phyloP scores from a whole-genome alignment of 2,888 invertebrate species.

The Acronicta alni region DNA sequence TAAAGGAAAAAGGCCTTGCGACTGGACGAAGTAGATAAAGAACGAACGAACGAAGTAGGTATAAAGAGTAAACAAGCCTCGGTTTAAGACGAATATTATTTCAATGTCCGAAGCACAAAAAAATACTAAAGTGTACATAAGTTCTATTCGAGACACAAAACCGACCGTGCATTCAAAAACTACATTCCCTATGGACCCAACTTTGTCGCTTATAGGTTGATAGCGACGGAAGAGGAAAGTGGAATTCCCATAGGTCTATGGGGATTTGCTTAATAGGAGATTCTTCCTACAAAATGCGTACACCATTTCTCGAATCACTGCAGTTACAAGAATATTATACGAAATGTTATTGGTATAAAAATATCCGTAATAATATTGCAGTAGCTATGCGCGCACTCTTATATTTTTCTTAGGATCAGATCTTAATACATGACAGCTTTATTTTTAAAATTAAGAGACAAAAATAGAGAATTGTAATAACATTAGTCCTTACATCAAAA shows the following conservation, averaged over 20 bases:
- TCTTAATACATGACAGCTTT: conserved; percentile 30
- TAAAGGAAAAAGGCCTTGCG: too few species aligned
- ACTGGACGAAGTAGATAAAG: too few species aligned
- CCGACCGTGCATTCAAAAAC: conserved; percentile 10
- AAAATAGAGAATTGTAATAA: conserved; percentile 3
- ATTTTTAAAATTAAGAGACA: conserved; percentile 2
- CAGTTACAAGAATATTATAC: background rate
- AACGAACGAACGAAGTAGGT: too few species aligned
- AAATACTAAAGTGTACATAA: too few species aligned
- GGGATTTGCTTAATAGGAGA: conserved; percentile 26
- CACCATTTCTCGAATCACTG: background rate
- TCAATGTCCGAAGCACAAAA: too few species aligned
- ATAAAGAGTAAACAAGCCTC: too few species aligned
- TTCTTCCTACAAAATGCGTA: background rate
- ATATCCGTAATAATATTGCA: background rate
- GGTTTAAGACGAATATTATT: too few species aligned
- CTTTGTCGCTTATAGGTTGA: conserved; percentile 7
- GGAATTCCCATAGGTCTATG: conserved; percentile 14
- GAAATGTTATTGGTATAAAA: background rate
- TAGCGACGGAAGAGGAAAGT: conserved; percentile 30
- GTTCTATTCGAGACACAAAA: too few species aligned
- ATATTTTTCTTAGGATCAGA: conserved; percentile 22
- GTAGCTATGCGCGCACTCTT: background rate
- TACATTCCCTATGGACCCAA: conserved; percentile 17
- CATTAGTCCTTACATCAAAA: conserved; percentile 6